Conservation (phyloP, 2,888 invertebrate genomes). For the Malthinus seriepunctatus region DNA sequence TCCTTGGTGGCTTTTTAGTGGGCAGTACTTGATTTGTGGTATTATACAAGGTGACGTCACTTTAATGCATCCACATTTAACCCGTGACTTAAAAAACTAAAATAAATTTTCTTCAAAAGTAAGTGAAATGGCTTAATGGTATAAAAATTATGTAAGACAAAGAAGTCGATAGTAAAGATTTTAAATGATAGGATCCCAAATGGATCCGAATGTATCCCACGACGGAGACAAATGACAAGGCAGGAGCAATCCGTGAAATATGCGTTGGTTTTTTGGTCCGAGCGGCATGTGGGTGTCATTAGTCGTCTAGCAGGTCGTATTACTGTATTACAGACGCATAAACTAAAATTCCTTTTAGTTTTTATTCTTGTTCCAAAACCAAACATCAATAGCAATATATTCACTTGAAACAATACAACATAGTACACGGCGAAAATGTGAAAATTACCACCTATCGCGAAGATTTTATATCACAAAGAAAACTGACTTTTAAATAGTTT, state of each 20-base stretch:
- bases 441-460: no score
- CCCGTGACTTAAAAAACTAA: conserved; percentile 13
- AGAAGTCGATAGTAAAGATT: conserved; percentile 24
- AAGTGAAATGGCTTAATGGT: neutral
- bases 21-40: conserved; percentile 1
- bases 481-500: no score
- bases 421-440: no score
- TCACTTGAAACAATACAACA: no score
- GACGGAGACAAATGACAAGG: conserved; percentile 45
- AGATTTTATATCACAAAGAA: no score
- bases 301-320: conserved; percentile 44
- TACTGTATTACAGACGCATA: conserved; percentile 39
- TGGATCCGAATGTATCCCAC: conserved; percentile 38
- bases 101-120: neutral
- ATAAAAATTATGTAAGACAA: conserved; percentile 16
- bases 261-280: conserved; percentile 39
- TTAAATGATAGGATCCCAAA: conserved; percentile 34
- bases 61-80: conserved; percentile 23
- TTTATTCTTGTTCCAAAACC: conserved; percentile 24
- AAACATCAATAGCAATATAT: conserved; percentile 1
- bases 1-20: neutral
- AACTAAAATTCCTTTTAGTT: conserved; percentile 33
- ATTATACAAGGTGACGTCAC: conserved; percentile 18
- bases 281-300: conserved; percentile 46
- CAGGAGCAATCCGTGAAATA: conserved; percentile 47